phyloP scores from a whole-genome alignment of 2,113 vertebrate species.

The Synodontis membranacea region DNA sequence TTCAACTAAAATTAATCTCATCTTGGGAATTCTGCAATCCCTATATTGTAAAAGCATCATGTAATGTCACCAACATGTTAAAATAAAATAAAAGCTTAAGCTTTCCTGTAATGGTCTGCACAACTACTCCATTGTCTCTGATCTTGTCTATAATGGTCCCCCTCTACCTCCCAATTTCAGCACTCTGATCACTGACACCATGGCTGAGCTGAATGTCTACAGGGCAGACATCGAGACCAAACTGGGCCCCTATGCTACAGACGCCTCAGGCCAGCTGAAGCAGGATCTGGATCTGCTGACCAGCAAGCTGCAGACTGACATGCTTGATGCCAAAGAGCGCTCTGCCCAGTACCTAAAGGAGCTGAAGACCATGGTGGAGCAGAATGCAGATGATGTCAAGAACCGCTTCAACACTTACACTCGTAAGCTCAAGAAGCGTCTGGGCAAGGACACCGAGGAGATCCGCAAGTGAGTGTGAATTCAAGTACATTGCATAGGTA shows the following conservation, averaged over 20 bases:
- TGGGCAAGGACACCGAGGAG: slow-evolving; percentile 74
- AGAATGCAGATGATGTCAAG: slow-evolving; percentile 69
- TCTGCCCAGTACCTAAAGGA: slow-evolving; percentile 72
- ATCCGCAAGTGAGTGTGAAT: slow-evolving; percentile 70
- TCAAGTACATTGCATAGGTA: neutral
- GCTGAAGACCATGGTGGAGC: slow-evolving; percentile 70
- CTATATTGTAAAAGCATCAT: neutral
- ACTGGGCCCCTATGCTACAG: slow-evolving; percentile 65
- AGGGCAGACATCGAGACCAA: slow-evolving; percentile 64
- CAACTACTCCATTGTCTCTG: neutral
- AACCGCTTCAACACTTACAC: slow-evolving; percentile 66
- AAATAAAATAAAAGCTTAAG: neutral
- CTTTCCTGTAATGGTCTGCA: neutral
- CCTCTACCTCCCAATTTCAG: slow-evolving; percentile 55
- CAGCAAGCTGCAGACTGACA: slow-evolving; percentile 74
- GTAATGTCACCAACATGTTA: neutral
- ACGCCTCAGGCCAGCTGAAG: slow-evolving; percentile 59
- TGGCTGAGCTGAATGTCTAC: slow-evolving; percentile 72
- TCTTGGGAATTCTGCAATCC: neutral
- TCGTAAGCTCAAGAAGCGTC: slow-evolving; percentile 78
- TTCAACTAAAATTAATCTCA: neutral
- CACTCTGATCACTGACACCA: slow-evolving; percentile 76
- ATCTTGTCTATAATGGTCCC: neutral
- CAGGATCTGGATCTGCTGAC: slow-evolving; percentile 71
- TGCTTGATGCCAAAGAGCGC: slow-evolving; percentile 73